A percentile compares a stretch with the other conserved stretches of the same genome.
Evolutionary conservation across 2,888 invertebrate genomes (phyloP).

Genomic region (Tyria jacobaeae): DNA sequence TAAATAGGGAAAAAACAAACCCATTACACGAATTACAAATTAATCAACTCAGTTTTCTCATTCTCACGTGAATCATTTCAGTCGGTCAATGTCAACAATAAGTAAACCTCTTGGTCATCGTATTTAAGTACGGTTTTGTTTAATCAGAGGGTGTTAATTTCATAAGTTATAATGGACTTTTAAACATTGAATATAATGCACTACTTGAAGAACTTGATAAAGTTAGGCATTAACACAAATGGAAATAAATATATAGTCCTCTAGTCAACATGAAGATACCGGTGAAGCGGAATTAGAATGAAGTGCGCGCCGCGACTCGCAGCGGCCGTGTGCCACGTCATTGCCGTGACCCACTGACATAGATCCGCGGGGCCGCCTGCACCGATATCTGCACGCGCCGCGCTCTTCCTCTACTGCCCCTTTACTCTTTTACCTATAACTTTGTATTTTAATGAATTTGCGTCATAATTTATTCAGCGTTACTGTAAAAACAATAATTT

Average conservation of each 20-base stretch:
- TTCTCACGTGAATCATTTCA: slow-evolving; percentile 68
- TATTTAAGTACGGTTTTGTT: slow-evolving; percentile 37
- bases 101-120: slow-evolving; percentile 53
- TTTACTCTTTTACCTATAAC: slow-evolving; percentile 59
- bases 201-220: slow-evolving; percentile 25
- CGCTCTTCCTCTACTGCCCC: slow-evolving; percentile 74
- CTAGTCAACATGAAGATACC: slow-evolving; percentile 68
- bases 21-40: slow-evolving; percentile 50
- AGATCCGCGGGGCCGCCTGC: slow-evolving; percentile 88
- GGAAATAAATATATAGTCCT: slow-evolving; percentile 51
- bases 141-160: slow-evolving; percentile 23
- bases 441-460: slow-evolving; percentile 46
- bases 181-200: slow-evolving; percentile 25
- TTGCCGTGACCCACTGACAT: slow-evolving; percentile 90
- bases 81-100: slow-evolving; percentile 77
- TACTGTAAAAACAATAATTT: slow-evolving; percentile 23
- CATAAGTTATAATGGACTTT: slow-evolving; percentile 21
- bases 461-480: slow-evolving; percentile 28
- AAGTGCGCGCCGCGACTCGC: slow-evolving; percentile 78
- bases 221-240: slow-evolving; percentile 41
- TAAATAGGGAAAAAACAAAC: slow-evolving; percentile 53
- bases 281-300: slow-evolving; percentile 86
- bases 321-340: slow-evolving; percentile 87
- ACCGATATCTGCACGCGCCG: slow-evolving; percentile 83
- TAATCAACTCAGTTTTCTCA: slow-evolving; percentile 60